Percentiles rank a stretch among this genome's conserved stretches.
phyloP scores from a whole-genome alignment of 2,113 vertebrate genomes.

The Neogobius melanostomus region DNA sequence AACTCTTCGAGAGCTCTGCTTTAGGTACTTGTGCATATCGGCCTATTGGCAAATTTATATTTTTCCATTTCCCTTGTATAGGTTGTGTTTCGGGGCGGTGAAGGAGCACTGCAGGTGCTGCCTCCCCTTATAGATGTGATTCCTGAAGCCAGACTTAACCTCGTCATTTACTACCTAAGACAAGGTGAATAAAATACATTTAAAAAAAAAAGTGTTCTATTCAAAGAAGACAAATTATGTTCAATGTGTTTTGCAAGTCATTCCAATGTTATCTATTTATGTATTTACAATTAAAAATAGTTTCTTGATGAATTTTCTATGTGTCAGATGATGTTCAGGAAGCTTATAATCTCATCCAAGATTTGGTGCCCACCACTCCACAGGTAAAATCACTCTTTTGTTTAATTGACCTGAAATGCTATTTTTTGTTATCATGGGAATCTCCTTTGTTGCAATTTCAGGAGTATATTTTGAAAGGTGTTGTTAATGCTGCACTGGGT shows the following conservation, averaged over 20 bases:
- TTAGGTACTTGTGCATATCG: neutral
- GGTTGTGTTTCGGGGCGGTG: slow-evolving; percentile 95
- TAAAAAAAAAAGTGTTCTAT: neutral
- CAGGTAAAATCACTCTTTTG: slow-evolving; percentile 78
- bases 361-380: slow-evolving; percentile 88
- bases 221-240: neutral
- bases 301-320: slow-evolving; percentile 16
- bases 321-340: slow-evolving; percentile 92
- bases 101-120: slow-evolving; percentile 92
- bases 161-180: slow-evolving; percentile 96
- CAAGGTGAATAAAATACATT: slow-evolving; percentile 79
- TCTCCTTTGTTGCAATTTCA: slow-evolving; percentile 44
- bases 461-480: slow-evolving; percentile 97
- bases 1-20: slow-evolving; percentile 41
- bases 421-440: neutral
- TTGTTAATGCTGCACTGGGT: slow-evolving; percentile 93
- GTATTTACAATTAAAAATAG: neutral
- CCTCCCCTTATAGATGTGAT: slow-evolving; percentile 96
- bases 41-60: slow-evolving; percentile 4
- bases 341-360: slow-evolving; percentile 94
- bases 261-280: neutral
- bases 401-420: neutral
- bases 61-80: slow-evolving; percentile 45
- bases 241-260: too few relatives aligned
- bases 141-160: slow-evolving; percentile 93